Evolutionary conservation across 2,797 vertebrate genomes (phyloP).

Genomic region (Dromococcyx pavoninus): DNA sequence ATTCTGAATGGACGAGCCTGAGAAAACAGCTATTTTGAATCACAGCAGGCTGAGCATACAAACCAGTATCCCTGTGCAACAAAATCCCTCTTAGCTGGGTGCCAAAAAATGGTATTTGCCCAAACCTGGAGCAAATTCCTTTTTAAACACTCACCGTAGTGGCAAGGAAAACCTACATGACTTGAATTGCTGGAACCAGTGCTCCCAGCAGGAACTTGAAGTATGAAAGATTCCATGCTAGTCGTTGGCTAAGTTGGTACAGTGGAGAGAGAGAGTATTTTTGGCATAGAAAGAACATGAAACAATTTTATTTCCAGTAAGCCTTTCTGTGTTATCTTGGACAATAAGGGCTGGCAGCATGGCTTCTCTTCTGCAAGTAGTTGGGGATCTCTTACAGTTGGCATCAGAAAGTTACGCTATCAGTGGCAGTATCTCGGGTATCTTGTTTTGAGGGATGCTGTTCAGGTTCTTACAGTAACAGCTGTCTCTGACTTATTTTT

Average conservation of each 20-base stretch:
- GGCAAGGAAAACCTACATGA: not conserved
- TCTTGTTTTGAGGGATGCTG: not conserved
- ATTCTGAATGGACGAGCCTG: not conserved
- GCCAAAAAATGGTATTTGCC: slow-evolving; percentile 16
- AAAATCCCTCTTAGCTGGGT: not conserved
- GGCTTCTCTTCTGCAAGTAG: not conserved
- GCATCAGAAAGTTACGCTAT: too few relatives aligned
- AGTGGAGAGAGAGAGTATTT: not conserved
- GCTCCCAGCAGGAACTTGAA: not conserved
- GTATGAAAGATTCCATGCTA: not conserved
- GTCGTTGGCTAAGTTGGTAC: not conserved
- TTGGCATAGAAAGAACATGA: not conserved
- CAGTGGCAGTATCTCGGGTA: not conserved
- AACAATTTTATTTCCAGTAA: not conserved
- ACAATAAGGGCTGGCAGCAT: not conserved
- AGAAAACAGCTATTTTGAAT: slow-evolving; percentile 36
- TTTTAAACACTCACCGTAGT: not conserved
- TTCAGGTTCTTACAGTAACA: not conserved
- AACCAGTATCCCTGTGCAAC: not conserved
- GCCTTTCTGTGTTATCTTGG: not conserved
- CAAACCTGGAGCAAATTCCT: slow-evolving; percentile 15
- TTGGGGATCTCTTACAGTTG: not conserved
- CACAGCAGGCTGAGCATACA: not conserved
- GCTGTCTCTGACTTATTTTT: not conserved
- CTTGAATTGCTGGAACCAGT: not conserved